Percentiles rank a stretch among this genome's conserved stretches.
phyloP scores from a whole-genome alignment of 2,113 vertebrate genomes.

The Clarias macrocephalus region DNA sequence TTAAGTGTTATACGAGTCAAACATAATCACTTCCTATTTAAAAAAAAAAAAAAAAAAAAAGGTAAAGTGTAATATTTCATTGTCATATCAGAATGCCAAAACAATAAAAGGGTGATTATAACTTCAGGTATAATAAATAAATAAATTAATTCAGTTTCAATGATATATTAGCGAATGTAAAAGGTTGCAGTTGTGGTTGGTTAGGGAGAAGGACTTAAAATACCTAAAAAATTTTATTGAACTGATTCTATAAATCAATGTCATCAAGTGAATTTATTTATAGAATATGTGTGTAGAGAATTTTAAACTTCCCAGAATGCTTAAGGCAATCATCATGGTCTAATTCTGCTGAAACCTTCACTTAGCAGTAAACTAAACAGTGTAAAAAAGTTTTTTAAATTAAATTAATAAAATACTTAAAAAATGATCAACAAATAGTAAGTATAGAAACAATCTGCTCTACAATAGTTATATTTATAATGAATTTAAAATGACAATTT shows the following conservation, averaged over 20 bases:
- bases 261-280: not conserved
- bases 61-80: not conserved
- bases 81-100: not conserved
- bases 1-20: constrained; percentile 9
- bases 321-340: not conserved
- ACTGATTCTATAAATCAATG: too few species aligned
- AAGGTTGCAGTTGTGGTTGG: too few species aligned
- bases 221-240: not conserved
- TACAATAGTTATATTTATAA: not conserved
- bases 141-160: not conserved
- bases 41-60: constrained; percentile 12
- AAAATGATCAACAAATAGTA: not conserved
- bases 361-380: not conserved
- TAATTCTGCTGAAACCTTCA: not conserved
- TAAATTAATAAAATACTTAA: not conserved
- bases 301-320: not conserved
- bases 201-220: not conserved
- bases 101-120: not conserved
- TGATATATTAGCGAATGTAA: not conserved
- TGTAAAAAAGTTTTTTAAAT: too few species aligned
- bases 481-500: not conserved
- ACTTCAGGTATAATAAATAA: not conserved
- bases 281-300: not conserved
- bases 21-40: not conserved
- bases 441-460: not conserved